Evolutionary conservation across 2,888 invertebrate genomes (phyloP).

Genomic region (Thalpophila matura): DNA sequence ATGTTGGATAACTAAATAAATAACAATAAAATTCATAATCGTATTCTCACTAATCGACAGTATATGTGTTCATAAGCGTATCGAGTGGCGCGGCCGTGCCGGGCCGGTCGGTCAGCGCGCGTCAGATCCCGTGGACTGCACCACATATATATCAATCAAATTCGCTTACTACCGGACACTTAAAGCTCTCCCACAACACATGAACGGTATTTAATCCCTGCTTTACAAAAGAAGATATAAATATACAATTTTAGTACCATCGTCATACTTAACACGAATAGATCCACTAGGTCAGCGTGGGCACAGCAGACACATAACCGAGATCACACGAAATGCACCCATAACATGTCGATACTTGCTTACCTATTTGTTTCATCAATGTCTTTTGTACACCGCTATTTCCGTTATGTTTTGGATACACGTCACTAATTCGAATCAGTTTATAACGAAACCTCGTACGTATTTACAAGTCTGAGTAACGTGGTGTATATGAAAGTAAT

Average conservation of each 20-base stretch:
- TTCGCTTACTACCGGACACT: slow-evolving; percentile 54
- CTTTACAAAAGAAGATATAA: slow-evolving; percentile 67
- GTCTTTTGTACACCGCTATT: slow-evolving; percentile 45
- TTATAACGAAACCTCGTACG: slow-evolving; percentile 19
- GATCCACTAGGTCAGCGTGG: slow-evolving; percentile 42
- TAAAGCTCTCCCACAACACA: slow-evolving; percentile 75
- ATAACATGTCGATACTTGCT: slow-evolving; percentile 48
- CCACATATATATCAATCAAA: slow-evolving; percentile 22
- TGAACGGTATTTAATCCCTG: slow-evolving; percentile 69
- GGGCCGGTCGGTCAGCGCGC: slow-evolving; percentile 26
- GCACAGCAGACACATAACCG: slow-evolving; percentile 49
- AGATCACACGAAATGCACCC: slow-evolving; percentile 66
- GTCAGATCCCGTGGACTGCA: background rate
- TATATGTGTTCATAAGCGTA: slow-evolving; percentile 66
- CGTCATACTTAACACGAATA: slow-evolving; percentile 60
- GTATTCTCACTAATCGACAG: slow-evolving; percentile 62
- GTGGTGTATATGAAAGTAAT: slow-evolving; percentile 44
- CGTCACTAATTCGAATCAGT: slow-evolving; percentile 28
- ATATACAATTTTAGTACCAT: slow-evolving; percentile 66
- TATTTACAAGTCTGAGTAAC: slow-evolving; percentile 37
- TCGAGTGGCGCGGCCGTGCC: slow-evolving; percentile 39
- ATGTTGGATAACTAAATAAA: slow-evolving; percentile 70
- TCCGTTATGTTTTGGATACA: slow-evolving; percentile 45
- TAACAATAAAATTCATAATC: slow-evolving; percentile 66
- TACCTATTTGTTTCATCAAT: slow-evolving; percentile 38